These are phyloP conservation scores for Trichogramma dendrolimi DNA, from an alignment of 2,888 invertebrate genomes.

Conservation along the genomic window DNA sequence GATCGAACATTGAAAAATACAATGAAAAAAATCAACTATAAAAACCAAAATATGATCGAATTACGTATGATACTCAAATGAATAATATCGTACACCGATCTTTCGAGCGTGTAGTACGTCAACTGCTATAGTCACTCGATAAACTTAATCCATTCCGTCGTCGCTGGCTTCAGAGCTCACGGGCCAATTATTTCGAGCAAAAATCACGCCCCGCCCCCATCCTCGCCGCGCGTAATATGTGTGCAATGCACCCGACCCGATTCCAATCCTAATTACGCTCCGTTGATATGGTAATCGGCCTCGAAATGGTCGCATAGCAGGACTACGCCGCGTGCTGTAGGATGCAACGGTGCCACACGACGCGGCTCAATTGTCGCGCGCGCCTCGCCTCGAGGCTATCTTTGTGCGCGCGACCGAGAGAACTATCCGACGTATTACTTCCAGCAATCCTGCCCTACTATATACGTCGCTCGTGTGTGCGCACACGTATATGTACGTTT, in stretches of 20 bases:
- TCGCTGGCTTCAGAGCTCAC: not conserved
- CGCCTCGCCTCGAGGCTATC: conserved; percentile 28
- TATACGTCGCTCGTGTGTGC: conserved; percentile 8
- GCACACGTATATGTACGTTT: conserved; percentile 3
- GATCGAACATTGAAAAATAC: too few relatives aligned
- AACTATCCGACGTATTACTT: conserved; percentile 33
- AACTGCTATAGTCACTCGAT: too few relatives aligned
- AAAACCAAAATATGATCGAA: too few relatives aligned
- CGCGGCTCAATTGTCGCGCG: conserved; percentile 17
- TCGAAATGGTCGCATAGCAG: too few relatives aligned
- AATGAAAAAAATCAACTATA: too few relatives aligned
- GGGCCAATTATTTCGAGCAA: conserved; percentile 24
- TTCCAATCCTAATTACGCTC: conserved; percentile 18
- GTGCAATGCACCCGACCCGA: conserved; percentile 5
- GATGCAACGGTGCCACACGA: conserved; percentile 12
- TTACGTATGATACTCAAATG: too few relatives aligned
- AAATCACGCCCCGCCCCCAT: conserved; percentile 2
- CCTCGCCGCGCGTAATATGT: not conserved
- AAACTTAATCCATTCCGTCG: not conserved
- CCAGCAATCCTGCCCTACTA: conserved; percentile 21
- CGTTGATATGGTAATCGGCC: conserved; percentile 26
- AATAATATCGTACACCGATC: too few relatives aligned
- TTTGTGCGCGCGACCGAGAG: conserved; percentile 33
- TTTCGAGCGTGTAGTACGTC: too few relatives aligned
- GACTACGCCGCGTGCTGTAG: too few relatives aligned